These are phyloP conservation scores for Microtus montanus DNA, from an alignment of 2,113 vertebrate species.

Conservation along the genomic window DNA sequence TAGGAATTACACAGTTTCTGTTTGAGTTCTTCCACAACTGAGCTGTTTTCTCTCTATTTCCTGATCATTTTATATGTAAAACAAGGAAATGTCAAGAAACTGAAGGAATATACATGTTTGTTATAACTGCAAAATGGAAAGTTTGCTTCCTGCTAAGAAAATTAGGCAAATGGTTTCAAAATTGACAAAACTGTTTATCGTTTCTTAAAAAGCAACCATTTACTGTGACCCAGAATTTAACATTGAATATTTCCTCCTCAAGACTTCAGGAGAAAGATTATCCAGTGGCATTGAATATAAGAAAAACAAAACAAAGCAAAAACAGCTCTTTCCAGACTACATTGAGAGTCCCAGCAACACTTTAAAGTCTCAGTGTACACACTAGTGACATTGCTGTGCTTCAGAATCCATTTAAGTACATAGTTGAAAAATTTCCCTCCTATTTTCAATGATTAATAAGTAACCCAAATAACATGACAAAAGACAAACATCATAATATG, in stretches of 20 bases:
- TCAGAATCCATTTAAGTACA: not conserved
- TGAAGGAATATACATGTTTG: not conserved
- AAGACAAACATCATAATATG: slow-evolving; percentile 17
- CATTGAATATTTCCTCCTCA: not conserved
- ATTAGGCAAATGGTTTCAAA: not conserved
- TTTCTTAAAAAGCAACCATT: not conserved
- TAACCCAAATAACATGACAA: not conserved
- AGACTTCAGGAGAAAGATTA: not conserved
- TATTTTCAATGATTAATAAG: not conserved
- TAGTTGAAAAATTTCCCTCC: not conserved
- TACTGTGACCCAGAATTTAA: not conserved
- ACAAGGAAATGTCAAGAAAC: not conserved
- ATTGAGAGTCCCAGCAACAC: not conserved
- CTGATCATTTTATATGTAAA: not conserved
- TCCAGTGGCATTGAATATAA: not conserved
- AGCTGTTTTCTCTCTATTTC: not conserved
- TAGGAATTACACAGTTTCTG: not conserved
- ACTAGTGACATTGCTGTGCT: slow-evolving; percentile 5
- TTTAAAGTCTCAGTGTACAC: not conserved
- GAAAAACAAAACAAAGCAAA: not conserved
- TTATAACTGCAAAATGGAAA: not conserved
- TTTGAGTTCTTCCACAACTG: not conserved
- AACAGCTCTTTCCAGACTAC: not conserved
- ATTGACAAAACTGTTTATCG: not conserved
- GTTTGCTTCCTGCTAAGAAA: not conserved